A percentile compares a stretch with the other conserved stretches of the same genome.
Conservation (phyloP, 2,888 invertebrate species). For the Amphipyra berbera region DNA sequence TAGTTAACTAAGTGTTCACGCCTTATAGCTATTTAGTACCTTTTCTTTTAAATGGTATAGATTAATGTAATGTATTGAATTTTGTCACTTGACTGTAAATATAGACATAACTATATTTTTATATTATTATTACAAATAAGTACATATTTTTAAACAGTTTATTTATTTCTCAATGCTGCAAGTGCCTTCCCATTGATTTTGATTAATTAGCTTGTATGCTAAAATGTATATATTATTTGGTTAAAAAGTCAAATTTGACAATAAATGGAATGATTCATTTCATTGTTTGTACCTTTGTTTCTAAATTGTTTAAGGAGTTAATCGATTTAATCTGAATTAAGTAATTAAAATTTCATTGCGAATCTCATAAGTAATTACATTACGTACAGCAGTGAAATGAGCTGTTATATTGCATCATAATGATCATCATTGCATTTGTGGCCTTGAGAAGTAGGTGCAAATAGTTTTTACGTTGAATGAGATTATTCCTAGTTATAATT, state of each 20-base stretch:
- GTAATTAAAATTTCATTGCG: slow-evolving; percentile 60
- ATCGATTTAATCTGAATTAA: slow-evolving; percentile 46
- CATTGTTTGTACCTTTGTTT: slow-evolving; percentile 22
- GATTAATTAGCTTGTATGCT: slow-evolving; percentile 61
- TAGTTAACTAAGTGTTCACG: slow-evolving; percentile 72
- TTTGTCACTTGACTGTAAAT: slow-evolving; percentile 83
- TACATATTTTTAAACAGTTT: slow-evolving; percentile 72
- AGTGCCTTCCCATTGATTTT: slow-evolving; percentile 65
- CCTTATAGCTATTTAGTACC: slow-evolving; percentile 68
- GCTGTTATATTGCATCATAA: slow-evolving; percentile 30
- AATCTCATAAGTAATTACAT: slow-evolving; percentile 70
- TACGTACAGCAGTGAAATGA: slow-evolving; percentile 51
- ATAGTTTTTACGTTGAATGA: slow-evolving; percentile 82
- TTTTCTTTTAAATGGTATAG: slow-evolving; percentile 62
- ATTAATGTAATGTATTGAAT: slow-evolving; percentile 76
- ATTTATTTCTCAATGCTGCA: slow-evolving; percentile 82
- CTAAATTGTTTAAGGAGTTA: slow-evolving; percentile 18
- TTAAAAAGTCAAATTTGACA: slow-evolving; percentile 15
- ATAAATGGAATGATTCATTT: slow-evolving; percentile 13
- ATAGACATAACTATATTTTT: slow-evolving; percentile 87
- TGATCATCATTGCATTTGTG: slow-evolving; percentile 64
- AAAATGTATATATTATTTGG: slow-evolving; percentile 10
- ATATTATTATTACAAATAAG: slow-evolving; percentile 82
- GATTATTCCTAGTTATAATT: slow-evolving; percentile 84
- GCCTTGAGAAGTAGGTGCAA: slow-evolving; percentile 78